Percentiles rank a stretch among this genome's conserved stretches.
Conservation (phyloP, 37 sponge, comb jelly and placozoan species). For the Chondrilla cf. caribensis region DNA sequence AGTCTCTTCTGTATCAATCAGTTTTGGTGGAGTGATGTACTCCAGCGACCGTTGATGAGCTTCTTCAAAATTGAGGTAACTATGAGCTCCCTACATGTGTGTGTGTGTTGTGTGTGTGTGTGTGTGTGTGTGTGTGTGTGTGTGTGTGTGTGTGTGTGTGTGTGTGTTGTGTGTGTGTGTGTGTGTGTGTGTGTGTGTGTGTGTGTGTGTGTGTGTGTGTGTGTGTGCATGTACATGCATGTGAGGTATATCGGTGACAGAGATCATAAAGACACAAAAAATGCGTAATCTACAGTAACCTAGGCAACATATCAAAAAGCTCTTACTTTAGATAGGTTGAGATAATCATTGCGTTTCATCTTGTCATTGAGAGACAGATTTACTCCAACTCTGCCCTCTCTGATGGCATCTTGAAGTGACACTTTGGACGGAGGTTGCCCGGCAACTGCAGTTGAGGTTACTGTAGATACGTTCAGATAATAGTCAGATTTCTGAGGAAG, state of each 20-base stretch:
- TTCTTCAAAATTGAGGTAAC: not conserved
- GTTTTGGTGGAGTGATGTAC: not conserved
- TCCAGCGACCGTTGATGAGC: not conserved
- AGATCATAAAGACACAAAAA: no score
- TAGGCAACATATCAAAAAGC: not conserved
- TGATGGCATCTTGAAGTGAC: slow-evolving; percentile 1
- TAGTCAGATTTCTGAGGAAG: no score
- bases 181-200: not conserved
- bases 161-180: no score
- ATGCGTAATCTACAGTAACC: no score
- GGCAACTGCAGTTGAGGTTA: not conserved
- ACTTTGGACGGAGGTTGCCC: not conserved
- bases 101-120: no score
- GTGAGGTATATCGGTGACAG: no score
- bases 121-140: no score
- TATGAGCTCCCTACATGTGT: not conserved
- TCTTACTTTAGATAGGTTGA: slow-evolving; percentile 2
- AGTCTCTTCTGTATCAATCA: not conserved
- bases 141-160: no score
- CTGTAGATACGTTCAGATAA: no score
- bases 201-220: no score
- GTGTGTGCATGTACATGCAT: no score
- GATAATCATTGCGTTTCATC: not conserved
- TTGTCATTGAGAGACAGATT: not conserved
- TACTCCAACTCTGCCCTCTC: not conserved